Base-by-base conservation (phyloP, 2,888 invertebrate genomes). In the Agrotis puta region DNA sequence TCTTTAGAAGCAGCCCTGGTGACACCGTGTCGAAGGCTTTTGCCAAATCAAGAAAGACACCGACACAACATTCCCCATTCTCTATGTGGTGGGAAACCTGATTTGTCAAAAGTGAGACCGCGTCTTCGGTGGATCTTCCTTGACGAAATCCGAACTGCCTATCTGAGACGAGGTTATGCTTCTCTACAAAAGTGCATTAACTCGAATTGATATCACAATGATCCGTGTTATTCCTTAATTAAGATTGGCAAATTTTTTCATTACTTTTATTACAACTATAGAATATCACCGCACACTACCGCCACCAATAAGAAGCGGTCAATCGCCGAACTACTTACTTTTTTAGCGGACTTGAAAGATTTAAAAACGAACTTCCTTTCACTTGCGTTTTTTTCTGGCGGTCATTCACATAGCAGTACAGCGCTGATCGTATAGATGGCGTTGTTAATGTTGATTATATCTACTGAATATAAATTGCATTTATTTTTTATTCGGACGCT, bases 341-440 rank as follows among this genome's bases (percentile, higher is more conserved):
- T 66, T 64, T 70, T 24, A 57, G 39, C 71, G 24, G 20, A 48
- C 58, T 47, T 57, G 48, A 61, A 58, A 50, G 64, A 70, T 69
- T 64, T 53, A 67, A 81, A 84, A 85, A 24, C 13, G 9, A 20
- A 58, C 59, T 61, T 75, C 81, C 81, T 70, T 83, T 87, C 85
- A 81, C 83, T 81, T 72, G 59, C 11, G 45, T 71, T 85, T 86
- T 84, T 86, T 82, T 78, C 59, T 53, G 61, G 33, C 45, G 78
- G 66, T 72, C 68, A 71, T 33, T 68, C 39, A 66, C 66, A 24
- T 69, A 57, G 53, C 3, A 83, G 70, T 85, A 59, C 63, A n/a
- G 33, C 18, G 9, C 2, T 1, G 6, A n/a, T 47, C n/a, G 16
- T 45, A 27, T 68, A 87, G 85, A 85, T 87, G 85, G 87, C 87